Evolutionary conservation across 1,140 invertebrate species (phyloP).

Genomic region (Danaus melanippus): DNA sequence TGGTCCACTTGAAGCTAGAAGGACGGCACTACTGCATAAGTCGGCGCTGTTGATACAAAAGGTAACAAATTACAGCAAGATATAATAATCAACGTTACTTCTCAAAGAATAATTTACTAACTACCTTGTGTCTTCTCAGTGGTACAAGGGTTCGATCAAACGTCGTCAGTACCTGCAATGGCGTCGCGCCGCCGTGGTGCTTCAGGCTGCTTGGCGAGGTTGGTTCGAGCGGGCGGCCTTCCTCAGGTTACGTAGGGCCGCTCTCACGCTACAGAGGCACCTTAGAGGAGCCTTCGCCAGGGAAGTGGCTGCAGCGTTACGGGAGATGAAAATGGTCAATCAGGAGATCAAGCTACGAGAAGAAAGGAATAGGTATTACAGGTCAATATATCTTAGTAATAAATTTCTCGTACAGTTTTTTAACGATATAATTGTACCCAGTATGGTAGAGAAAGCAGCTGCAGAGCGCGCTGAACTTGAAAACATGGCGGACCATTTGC

Average conservation of each 20-base stretch:
- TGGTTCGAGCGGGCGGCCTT: constrained; percentile 90
- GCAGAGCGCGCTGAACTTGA: constrained; percentile 57
- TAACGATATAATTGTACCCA: constrained; percentile 12
- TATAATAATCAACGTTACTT: not conserved
- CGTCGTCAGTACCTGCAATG: constrained; percentile 80
- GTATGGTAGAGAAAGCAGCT: constrained; percentile 53
- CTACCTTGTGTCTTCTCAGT: constrained; percentile 33
- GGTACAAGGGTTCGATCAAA: constrained; percentile 58
- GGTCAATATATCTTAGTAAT: no score
- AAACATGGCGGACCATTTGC: constrained; percentile 57
- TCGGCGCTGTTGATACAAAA: constrained; percentile 88
- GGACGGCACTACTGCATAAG: constrained; percentile 77
- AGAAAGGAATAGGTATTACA: constrained; percentile 73
- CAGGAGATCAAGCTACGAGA: constrained; percentile 90
- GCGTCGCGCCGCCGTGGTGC: constrained; percentile 80
- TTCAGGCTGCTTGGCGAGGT: constrained; percentile 90
- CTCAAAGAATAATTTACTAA: constrained; percentile 1
- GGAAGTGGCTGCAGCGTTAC: constrained; percentile 86
- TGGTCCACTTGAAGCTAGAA: constrained; percentile 87
- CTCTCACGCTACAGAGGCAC: constrained; percentile 91
- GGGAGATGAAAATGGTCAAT: constrained; percentile 93
- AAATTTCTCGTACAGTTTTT: no score
- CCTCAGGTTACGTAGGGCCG: constrained; percentile 86
- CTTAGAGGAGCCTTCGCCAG: constrained; percentile 91
- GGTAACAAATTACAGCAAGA: constrained; percentile 33